A percentile compares a stretch with the other conserved stretches of the same genome.
Conservation (phyloP, 2,113 vertebrate genomes). For the Rhombomys opimus region DNA sequence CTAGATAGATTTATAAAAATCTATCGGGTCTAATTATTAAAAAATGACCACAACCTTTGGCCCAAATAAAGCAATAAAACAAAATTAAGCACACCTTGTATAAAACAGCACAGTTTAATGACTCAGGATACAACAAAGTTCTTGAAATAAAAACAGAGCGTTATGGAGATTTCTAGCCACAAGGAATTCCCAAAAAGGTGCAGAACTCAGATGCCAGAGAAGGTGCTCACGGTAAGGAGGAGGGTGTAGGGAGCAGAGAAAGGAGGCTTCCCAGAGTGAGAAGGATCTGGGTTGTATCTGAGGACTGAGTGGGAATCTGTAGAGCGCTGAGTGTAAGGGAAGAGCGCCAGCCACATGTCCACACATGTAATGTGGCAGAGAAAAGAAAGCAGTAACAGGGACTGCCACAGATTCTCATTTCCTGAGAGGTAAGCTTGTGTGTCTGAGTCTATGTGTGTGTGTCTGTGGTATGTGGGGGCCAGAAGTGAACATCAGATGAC, state of each 20-base stretch:
- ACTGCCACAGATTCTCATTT: neutral
- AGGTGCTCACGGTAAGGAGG: neutral
- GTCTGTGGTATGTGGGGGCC: neutral
- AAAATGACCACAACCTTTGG: neutral
- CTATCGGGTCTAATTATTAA: constrained; percentile 7
- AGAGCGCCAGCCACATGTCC: neutral
- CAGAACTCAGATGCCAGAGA: neutral
- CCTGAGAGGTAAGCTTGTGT: neutral
- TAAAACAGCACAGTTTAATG: neutral
- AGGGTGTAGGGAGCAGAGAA: fast-evolving
- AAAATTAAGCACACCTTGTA: neutral
- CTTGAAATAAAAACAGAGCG: constrained; percentile 13
- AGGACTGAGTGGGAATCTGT: neutral
- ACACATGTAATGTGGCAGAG: neutral
- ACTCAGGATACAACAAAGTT: neutral
- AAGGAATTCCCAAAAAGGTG: neutral
- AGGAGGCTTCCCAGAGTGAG: too few relatives aligned
- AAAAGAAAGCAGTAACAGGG: neutral
- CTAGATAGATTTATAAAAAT: constrained; percentile 51
- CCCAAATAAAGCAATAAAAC: constrained; percentile 5
- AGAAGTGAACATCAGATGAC: neutral
- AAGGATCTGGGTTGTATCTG: too few relatives aligned
- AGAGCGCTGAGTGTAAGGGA: neutral
- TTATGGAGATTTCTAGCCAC: neutral
- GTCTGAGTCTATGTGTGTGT: too few relatives aligned